These are phyloP conservation scores for Montipora cactus DNA, from an alignment of 64 coral and sea anemone species.

Conservation along the genomic window DNA sequence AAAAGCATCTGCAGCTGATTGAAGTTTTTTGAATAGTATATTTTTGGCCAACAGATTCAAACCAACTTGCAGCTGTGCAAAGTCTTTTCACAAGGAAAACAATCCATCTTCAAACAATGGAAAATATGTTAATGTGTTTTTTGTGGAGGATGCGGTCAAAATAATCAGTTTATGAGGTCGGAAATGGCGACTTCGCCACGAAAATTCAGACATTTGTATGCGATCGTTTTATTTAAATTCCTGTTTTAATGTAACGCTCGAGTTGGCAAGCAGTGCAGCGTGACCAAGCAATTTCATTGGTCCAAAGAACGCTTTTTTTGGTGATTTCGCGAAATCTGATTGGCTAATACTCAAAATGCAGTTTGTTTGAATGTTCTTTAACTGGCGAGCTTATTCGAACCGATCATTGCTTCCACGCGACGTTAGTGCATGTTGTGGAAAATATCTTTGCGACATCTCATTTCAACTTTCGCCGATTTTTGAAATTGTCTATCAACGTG, in stretches of 20 bases:
- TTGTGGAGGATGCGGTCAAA: neutral
- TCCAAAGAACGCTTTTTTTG: neutral
- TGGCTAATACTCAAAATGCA: conserved; percentile 65
- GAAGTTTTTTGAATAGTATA: no score
- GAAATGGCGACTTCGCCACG: neutral
- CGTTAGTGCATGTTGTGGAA: neutral
- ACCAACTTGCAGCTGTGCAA: no score
- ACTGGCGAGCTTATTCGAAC: conserved; percentile 76
- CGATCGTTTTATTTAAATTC: conserved; percentile 29
- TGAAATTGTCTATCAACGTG: neutral
- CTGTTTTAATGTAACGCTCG: conserved; percentile 22
- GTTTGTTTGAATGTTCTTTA: conserved; percentile 89
- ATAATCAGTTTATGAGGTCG: neutral
- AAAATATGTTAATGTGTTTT: neutral
- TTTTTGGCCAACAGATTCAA: no score
- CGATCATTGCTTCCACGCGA: conserved; percentile 58
- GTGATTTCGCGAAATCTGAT: conserved; percentile 44
- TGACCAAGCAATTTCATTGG: conserved; percentile 23
- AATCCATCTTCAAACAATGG: neutral
- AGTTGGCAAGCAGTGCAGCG: neutral
- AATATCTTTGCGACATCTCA: conserved; percentile 10
- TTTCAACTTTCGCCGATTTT: neutral
- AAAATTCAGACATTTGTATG: neutral
- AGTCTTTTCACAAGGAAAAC: neutral
- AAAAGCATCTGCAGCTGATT: no score